These are phyloP conservation scores for Catonia carolina DNA, from an alignment of 2,888 invertebrate genomes.

Conservation along the genomic window DNA sequence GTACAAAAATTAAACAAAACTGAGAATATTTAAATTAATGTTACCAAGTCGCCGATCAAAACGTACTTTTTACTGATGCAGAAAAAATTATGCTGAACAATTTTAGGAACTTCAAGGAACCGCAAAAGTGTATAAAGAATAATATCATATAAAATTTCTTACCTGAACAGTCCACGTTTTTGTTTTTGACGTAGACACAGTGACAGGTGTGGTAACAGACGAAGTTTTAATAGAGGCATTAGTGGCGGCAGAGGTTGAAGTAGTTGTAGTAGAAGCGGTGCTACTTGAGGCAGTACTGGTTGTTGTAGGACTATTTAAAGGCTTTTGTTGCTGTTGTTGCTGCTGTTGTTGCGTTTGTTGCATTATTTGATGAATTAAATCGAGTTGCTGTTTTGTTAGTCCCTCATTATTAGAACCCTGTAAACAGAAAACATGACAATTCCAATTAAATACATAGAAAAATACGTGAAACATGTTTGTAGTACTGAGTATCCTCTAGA, in stretches of 20 bases:
- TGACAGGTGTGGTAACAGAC: constrained; percentile 13
- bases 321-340: constrained; percentile 35
- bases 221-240: constrained; percentile 23
- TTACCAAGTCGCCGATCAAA: too few relatives aligned
- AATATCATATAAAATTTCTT: too few relatives aligned
- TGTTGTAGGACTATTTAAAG: constrained; percentile 13
- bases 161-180: constrained; percentile 42
- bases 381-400: constrained; percentile 64
- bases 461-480: too few relatives aligned
- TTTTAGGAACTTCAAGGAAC: too few relatives aligned
- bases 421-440: not conserved
- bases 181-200: constrained; percentile 24
- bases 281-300: constrained; percentile 37
- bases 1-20: too few relatives aligned
- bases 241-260: constrained; percentile 39
- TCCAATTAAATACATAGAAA: too few relatives aligned
- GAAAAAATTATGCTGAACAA: too few relatives aligned
- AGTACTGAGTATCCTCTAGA: too few relatives aligned
- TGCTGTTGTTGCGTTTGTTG: constrained; percentile 60
- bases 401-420: constrained; percentile 52
- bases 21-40: too few relatives aligned
- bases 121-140: too few relatives aligned
- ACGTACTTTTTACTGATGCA: too few relatives aligned
- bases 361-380: constrained; percentile 70
- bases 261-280: constrained; percentile 38